Percentiles rank a stretch among this genome's conserved stretches.
These are phyloP conservation scores for Bergia puertoricense DNA, from an alignment of 92 coral and sea anemone genomes.

Conservation along the genomic window DNA sequence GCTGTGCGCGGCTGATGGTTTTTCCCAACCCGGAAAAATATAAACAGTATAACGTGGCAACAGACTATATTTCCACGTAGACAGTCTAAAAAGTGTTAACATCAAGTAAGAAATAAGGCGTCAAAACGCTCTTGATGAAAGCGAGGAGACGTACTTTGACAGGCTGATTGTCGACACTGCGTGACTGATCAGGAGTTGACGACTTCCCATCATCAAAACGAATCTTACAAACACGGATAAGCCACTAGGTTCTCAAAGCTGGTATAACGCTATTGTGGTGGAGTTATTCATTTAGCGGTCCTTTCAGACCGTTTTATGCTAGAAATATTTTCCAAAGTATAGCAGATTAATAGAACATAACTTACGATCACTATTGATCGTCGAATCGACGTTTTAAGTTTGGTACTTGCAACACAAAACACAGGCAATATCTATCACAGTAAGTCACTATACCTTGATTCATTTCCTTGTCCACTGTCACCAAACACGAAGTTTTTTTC, in stretches of 20 bases:
- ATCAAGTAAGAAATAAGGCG: neutral
- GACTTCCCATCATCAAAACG: neutral
- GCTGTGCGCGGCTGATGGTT: neutral
- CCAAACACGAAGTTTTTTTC: neutral
- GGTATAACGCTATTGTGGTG: neutral
- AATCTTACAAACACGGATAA: neutral
- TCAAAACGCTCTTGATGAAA: neutral
- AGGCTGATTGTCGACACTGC: slow-evolving; percentile 2
- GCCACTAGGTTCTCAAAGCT: neutral
- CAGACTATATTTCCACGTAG: neutral
- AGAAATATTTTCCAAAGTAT: neutral
- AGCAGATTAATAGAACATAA: neutral
- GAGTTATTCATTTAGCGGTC: neutral
- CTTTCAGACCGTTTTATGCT: neutral
- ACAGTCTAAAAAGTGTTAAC: neutral
- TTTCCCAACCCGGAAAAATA: slow-evolving; percentile 31
- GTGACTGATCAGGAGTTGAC: slow-evolving; percentile 2
- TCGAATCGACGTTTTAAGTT: neutral
- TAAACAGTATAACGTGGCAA: slow-evolving; percentile 1
- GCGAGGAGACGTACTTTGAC: neutral
- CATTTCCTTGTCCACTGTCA: slow-evolving; percentile 25
- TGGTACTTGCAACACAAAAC: neutral
- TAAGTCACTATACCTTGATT: slow-evolving; percentile 23
- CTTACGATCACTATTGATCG: neutral
- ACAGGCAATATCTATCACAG: neutral